phyloP scores from a whole-genome alignment of 2,888 invertebrate species.

The Zygogramma bicolorata region DNA sequence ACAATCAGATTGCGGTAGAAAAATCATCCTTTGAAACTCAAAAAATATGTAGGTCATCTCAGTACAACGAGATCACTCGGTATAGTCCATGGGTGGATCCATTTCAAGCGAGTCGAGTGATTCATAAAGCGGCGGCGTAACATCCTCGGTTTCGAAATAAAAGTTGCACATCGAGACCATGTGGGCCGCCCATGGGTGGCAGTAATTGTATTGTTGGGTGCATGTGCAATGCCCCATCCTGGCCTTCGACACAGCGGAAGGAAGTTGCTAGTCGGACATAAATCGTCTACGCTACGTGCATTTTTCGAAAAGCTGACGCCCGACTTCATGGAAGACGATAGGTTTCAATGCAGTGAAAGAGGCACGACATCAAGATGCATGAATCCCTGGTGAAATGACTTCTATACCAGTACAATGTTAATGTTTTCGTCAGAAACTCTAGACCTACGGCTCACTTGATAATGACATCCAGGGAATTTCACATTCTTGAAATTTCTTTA shows the following conservation, averaged over 20 bases:
- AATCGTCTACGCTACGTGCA: constrained; percentile 21
- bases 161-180: constrained; percentile 37
- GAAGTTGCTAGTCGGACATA: constrained; percentile 25
- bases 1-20: too few species aligned
- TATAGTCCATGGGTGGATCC: constrained; percentile 12
- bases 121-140: constrained; percentile 27
- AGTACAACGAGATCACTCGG: background rate
- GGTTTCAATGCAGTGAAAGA: background rate
- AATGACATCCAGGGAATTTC: too few species aligned
- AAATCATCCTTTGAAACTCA: too few species aligned
- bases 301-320: constrained; percentile 19
- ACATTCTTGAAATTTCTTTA: too few species aligned
- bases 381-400: too few species aligned
- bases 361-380: too few species aligned
- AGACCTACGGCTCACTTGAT: too few species aligned
- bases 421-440: too few species aligned
- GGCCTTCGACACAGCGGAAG: constrained; percentile 18
- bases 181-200: constrained; percentile 35
- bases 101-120: constrained; percentile 19
- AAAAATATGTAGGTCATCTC: too few species aligned
- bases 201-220: constrained; percentile 27
- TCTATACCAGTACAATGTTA: too few species aligned
- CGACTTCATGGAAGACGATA: background rate
- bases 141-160: constrained; percentile 38
- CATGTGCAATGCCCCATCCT: constrained; percentile 26